Base-by-base conservation (phyloP, 2,797 vertebrate species). In the Mergus octosetaceus region DNA sequence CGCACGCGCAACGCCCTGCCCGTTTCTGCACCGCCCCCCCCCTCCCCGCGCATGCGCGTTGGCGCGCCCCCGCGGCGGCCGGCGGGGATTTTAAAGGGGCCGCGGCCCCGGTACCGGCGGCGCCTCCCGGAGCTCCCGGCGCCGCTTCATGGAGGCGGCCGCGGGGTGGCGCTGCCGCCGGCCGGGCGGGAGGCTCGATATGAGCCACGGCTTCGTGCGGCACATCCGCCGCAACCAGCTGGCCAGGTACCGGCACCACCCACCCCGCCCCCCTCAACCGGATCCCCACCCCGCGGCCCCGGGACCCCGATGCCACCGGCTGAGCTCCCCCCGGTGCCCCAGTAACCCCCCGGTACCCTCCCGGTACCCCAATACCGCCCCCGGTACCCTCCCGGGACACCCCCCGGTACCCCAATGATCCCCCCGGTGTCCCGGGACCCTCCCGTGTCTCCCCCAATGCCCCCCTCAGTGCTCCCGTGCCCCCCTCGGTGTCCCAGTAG, bases 161-260 rank as follows among this genome's bases (percentile, higher is more conserved):
- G 20, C 61, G 60, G 21, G 69, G 24, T 51, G 82, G 94, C 45
- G 96, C 79, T 94, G 41, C 41, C 41, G 95, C 54, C 99, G 98
- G 85, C 99, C 95, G 0, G 0, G 98, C 1, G 98, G 99, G 21
- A 98, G 99, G 53, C 97, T 99, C 97, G 99, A 99, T 62, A 99
- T 99, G 99, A 99, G 96, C 97, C 99, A 99, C 85, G 99, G 99
- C 89, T 99, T 99, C 96, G 98, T 99, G 87, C 98, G 98, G 94
- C 99, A 99, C 93, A 99, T 99, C 96, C 98, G 99, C 93, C 98
- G 98, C 97, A 99, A 99, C 97, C 99, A 99, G 97, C 98, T 98
- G 78, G 98, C 99, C 93, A 98, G 99, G n/a, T 98, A 87, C 61
- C 38, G 38, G n/a, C 9, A 43, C 16, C 41, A 41, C 41, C 41